A percentile compares a stretch with the other conserved stretches of the same genome.
phyloP scores from a whole-genome alignment of 2,888 invertebrate genomes.

The Nineta flava region DNA sequence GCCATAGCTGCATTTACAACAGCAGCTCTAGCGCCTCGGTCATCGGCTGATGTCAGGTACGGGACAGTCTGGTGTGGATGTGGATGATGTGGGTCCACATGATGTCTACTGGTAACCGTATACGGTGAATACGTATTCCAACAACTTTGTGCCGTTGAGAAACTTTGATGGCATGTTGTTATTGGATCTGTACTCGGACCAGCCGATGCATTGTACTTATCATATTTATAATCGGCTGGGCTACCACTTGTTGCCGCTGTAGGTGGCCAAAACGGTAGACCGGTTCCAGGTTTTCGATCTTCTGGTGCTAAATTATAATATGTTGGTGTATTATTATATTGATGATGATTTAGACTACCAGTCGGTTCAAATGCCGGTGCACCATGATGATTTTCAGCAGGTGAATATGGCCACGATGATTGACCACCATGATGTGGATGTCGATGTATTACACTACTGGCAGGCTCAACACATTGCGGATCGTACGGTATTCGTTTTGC shows the following conservation, averaged over 20 bases:
- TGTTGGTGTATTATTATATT: constrained; percentile 52
- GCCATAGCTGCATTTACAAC: constrained; percentile 35
- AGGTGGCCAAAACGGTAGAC: constrained; percentile 47
- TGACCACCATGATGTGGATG: constrained; percentile 46
- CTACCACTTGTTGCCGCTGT: constrained; percentile 28
- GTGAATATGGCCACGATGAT: constrained; percentile 58
- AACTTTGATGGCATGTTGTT: constrained; percentile 50
- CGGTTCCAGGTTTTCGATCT: constrained; percentile 30
- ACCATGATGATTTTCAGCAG: constrained; percentile 37
- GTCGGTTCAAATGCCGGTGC: constrained; percentile 38
- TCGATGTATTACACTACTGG: constrained; percentile 56
- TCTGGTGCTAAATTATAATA: constrained; percentile 60
- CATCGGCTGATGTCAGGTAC: constrained; percentile 52
- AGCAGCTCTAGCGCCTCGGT: constrained; percentile 43
- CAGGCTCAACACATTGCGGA: constrained; percentile 38
- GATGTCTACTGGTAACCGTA: constrained; percentile 39
- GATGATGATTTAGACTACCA: constrained; percentile 45
- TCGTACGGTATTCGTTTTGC: constrained; percentile 47
- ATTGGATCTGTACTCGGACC: constrained; percentile 32
- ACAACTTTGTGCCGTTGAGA: constrained; percentile 58
- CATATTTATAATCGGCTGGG: constrained; percentile 42
- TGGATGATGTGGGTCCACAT: constrained; percentile 35
- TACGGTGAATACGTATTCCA: constrained; percentile 41
- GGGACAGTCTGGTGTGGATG: constrained; percentile 47
- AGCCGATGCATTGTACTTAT: constrained; percentile 31